Base-by-base conservation (phyloP, 1,140 invertebrate species). In the Caenorhabditis brenneri region DNA sequence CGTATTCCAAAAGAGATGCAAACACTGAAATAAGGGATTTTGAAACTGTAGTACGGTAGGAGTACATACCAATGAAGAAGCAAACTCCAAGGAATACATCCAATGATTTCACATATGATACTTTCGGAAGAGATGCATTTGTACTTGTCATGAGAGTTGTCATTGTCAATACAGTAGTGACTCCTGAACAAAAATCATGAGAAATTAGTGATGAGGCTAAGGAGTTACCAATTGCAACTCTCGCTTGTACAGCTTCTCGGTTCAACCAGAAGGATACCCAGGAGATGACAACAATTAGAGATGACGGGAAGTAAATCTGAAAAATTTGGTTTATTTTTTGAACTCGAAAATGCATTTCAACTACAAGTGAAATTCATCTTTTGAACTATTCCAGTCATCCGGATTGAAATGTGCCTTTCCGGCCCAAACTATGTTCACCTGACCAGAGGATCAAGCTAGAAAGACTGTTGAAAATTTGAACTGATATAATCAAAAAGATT, bases 261-360 rank as follows among this genome's bases (percentile, higher is more conserved):
- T 97, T 95, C 90, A 95, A 93, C 91, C 91, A 92, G 86, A 92
- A 92, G 15, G 91, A 91, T 16, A 97, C 96, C 96, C 96, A 98
- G 88, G 95, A 97, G 93, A 98, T 97, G 92, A 98, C 96, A 92
- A 98, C 96, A 92, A 98, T 97, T 91, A 98, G 94, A 91, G 95
- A 95, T 91, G 96, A 1, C 88, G 96, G 96, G 92, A 97, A 97
- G 93, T 98, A 98, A 92, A 98, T 98, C 78, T 83, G 36, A 42
- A 42, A n/a, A n/a, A n/a, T n/a, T n/a, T n/a, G n/a, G n/a, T n/a
- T n/a, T n/a, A n/a, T n/a, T n/a, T n/a, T n/a, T n/a, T n/a, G n/a
- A n/a, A n/a, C n/a, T n/a, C n/a, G n/a, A n/a, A n/a, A n/a, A n/a
- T n/a, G n/a, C n/a, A n/a, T n/a, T n/a, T n/a, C n/a, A n/a, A n/a